A percentile compares a stretch with the other conserved stretches of the same genome.
These are phyloP conservation scores for Phylloscopus trochilus DNA, from an alignment of 2,113 vertebrate species.

Conservation along the genomic window DNA sequence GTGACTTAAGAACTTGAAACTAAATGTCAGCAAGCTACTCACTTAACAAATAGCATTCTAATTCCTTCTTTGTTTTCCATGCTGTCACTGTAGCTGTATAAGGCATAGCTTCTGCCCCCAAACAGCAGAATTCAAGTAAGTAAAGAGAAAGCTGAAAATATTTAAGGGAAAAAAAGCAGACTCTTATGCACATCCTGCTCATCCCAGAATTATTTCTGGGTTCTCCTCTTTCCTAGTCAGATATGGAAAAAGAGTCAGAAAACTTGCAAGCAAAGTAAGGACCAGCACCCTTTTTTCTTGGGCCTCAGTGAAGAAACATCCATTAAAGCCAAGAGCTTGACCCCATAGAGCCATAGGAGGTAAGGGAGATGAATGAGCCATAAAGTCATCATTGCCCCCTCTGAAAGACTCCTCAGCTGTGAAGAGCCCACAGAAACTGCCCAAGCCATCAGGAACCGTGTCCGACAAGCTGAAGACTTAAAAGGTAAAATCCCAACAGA, in stretches of 20 bases:
- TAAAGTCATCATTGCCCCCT: neutral
- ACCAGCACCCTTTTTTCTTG: neutral
- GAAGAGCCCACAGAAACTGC: neutral
- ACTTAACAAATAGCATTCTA: neutral
- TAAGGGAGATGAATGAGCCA: neutral
- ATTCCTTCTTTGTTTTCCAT: neutral
- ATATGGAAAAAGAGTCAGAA: neutral
- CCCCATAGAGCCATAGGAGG: neutral
- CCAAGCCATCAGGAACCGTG: neutral
- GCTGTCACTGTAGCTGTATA: neutral
- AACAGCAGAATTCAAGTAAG: neutral
- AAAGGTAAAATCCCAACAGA: neutral
- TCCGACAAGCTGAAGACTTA: neutral
- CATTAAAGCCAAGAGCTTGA: neutral
- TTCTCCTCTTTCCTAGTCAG: neutral
- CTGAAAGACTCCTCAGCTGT: neutral
- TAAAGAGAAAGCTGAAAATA: neutral
- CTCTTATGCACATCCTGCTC: neutral
- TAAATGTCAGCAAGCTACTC: neutral
- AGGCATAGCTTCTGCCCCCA: neutral
- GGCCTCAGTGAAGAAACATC: neutral
- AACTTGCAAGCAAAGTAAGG: neutral
- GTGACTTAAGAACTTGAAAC: constrained; percentile 22
- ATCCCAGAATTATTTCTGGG: neutral
- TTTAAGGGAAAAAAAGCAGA: neutral